Evolutionary conservation across 2,797 vertebrate species (phyloP).

Genomic region (Lagothrix lagotricha): DNA sequence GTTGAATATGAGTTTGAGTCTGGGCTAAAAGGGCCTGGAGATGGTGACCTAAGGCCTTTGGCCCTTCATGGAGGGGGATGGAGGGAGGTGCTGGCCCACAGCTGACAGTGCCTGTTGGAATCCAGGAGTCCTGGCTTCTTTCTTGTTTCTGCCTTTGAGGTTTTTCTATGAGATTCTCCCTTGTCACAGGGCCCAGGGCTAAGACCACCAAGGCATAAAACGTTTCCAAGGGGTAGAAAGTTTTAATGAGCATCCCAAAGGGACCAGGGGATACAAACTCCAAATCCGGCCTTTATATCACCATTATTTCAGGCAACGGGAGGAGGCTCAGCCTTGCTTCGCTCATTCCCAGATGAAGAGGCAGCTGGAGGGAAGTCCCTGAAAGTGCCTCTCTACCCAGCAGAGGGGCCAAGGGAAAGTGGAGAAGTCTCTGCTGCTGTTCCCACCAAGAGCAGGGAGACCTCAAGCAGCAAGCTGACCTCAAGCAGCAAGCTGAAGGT

Average conservation of each 20-base stretch:
- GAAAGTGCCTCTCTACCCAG: neutral
- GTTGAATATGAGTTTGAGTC: neutral
- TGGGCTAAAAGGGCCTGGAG: neutral
- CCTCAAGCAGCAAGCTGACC: constrained; percentile 18
- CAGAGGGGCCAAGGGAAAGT: neutral
- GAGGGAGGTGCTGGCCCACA: neutral
- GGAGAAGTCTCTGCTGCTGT: neutral
- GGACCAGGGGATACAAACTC: constrained; percentile 4
- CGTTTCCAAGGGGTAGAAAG: neutral
- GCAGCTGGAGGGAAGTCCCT: neutral
- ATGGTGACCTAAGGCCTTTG: neutral
- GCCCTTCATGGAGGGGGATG: neutral
- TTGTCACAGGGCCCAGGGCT: neutral
- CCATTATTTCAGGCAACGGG: neutral
- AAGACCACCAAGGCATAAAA: neutral
- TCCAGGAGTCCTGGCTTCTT: neutral
- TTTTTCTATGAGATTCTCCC: neutral
- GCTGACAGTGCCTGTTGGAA: neutral
- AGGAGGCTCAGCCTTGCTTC: neutral
- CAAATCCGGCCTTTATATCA: constrained; percentile 63
- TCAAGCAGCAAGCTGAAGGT: neutral
- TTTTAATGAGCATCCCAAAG: constrained; percentile 40
- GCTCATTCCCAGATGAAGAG: neutral
- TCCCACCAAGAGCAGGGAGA: neutral
- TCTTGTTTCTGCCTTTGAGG: neutral